These are phyloP conservation scores for Catamblyrhynchus diadema DNA, from an alignment of 2,797 vertebrate species.

Conservation along the genomic window DNA sequence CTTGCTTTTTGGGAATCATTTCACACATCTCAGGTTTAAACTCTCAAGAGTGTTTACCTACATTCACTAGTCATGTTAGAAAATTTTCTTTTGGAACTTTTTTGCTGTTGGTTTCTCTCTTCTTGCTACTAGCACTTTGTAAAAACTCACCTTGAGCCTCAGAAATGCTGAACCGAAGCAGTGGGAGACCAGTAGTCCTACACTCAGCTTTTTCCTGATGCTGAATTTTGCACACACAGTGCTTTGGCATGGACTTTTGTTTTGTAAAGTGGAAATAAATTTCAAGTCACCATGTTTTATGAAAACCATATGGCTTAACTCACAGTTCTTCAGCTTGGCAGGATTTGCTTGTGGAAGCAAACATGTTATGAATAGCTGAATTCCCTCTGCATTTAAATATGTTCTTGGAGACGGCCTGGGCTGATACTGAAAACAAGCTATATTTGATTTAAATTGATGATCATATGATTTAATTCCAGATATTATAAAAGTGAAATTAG, in stretches of 20 bases:
- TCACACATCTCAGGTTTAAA: background rate
- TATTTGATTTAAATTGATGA: background rate
- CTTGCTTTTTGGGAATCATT: background rate
- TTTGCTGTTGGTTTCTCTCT: background rate
- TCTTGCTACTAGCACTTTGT: background rate
- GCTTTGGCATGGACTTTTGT: slow-evolving; percentile 3
- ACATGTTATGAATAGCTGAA: slow-evolving; percentile 26
- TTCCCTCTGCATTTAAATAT: background rate
- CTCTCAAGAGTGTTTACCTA: background rate
- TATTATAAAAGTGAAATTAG: background rate
- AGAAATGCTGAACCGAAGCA: background rate
- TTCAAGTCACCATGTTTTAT: slow-evolving; percentile 43
- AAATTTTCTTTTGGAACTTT: background rate
- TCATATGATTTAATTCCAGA: background rate
- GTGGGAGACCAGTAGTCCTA: background rate
- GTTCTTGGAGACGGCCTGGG: background rate
- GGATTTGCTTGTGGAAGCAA: slow-evolving; percentile 6
- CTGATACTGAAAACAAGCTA: background rate
- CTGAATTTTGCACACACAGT: background rate
- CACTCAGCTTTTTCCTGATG: background rate
- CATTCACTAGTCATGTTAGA: background rate
- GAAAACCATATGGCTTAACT: slow-evolving; percentile 56
- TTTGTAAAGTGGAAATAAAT: slow-evolving; percentile 28
- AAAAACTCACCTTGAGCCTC: background rate
- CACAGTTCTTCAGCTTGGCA: slow-evolving; percentile 42